Base-by-base conservation (phyloP, 2,888 invertebrate species). In the Apotomis turbidana region DNA sequence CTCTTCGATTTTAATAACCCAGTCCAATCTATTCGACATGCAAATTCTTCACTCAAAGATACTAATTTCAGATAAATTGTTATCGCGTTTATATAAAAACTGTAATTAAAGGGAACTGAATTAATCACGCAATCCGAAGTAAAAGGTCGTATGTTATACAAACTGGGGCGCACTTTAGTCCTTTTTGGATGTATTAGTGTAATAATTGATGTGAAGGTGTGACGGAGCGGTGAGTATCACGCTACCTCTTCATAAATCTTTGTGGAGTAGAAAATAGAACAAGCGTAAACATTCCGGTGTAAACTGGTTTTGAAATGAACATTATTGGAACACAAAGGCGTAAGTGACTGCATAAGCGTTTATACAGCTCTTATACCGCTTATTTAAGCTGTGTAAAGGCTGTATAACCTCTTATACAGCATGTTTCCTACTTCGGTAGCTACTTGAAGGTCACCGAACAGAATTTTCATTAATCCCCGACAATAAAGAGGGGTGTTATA, bases 211-310 rank as follows among this genome's bases (percentile, higher is more conserved):
- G 66, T 27, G 55, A 64, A 70, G 67, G 72, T 72, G 68, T 72
- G 72, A 72, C 68, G 68, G 51, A 72, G 68, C 59, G 72, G 57
- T 15, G 58, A 13, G 52, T 68, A 72, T 63, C 72, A 72, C 72
- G 72, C 72, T 55, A 72, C 52, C 44, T 58, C 54, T 72, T 72
- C 72, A 72, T 72, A 72, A 72, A 72, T 72, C 72, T 55, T 68
- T 15, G 55, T 58, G 68, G 54, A 71, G 68, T 72, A 59, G 68
- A 72, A 72, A 72, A 71, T 72, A 63, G 63, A 72, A 52, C 71
- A 62, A 55, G 51, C 70, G 58, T 63, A 61, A 71, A 61, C 66
- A 66, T 67, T 60, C 66, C 60, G 15, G 46, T 54, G 36, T 49
- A 61, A 71, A 67, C 54, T 52, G 64, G 66, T 60, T 66, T 67